phyloP scores from a whole-genome alignment of 2,888 invertebrate species.

The Podotricha telesiphe region DNA sequence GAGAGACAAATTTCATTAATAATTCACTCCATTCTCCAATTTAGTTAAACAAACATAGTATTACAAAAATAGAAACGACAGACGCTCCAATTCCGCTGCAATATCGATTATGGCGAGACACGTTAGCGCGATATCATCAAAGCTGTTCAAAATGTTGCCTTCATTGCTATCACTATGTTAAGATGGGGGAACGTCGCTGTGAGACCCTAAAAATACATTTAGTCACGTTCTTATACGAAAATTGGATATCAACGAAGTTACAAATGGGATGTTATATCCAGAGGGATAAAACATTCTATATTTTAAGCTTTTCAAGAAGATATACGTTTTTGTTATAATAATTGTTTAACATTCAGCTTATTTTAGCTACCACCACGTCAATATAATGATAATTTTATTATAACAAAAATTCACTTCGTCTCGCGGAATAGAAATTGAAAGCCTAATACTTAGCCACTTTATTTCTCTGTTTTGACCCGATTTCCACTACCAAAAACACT shows the following conservation, averaged over 20 bases:
- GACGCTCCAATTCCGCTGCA: slow-evolving; percentile 26
- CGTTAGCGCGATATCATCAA: slow-evolving; percentile 72
- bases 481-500: background rate
- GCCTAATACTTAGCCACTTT: no score
- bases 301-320: background rate
- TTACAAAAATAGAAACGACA: slow-evolving; percentile 15
- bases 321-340: slow-evolving; percentile 1
- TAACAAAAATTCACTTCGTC: background rate
- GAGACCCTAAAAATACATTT: slow-evolving; percentile 43
- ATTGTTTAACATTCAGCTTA: background rate
- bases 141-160: slow-evolving; percentile 57
- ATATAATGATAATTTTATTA: background rate
- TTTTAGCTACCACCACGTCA: background rate
- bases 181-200: slow-evolving; percentile 30
- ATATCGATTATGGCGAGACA: slow-evolving; percentile 66
- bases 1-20: background rate
- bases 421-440: no score
- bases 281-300: background rate
- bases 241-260: slow-evolving; percentile 59
- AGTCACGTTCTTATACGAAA: slow-evolving; percentile 42
- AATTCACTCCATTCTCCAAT: background rate
- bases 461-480: background rate
- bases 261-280: slow-evolving; percentile 17
- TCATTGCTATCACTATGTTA: slow-evolving; percentile 37
- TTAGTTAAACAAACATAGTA: slow-evolving; percentile 4